Percentiles rank a stretch among this genome's conserved stretches.
Evolutionary conservation across 2,888 invertebrate species (phyloP).

Genomic region (Sinohyriopsis cumingii): DNA sequence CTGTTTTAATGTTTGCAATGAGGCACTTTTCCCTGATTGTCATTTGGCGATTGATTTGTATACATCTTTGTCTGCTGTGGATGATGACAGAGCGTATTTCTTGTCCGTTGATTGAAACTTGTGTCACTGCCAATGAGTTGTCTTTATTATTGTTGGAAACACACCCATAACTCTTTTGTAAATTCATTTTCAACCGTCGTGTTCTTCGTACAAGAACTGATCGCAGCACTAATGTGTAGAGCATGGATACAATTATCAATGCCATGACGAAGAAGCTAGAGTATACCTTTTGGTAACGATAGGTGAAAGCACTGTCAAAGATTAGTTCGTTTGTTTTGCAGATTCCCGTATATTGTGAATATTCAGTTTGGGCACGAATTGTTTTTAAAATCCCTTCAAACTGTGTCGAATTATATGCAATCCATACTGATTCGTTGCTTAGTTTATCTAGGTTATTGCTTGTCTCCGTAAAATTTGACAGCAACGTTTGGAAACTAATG

Average conservation of each 20-base stretch:
- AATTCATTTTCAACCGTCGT: slow-evolving; percentile 28
- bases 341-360: slow-evolving; percentile 24
- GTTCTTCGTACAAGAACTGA: slow-evolving; percentile 48
- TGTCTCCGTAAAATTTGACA: not conserved
- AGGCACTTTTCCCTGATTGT: slow-evolving; percentile 54
- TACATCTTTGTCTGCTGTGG: slow-evolving; percentile 15
- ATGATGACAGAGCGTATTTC: slow-evolving; percentile 23
- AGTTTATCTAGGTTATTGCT: too few species aligned
- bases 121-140: slow-evolving; percentile 10
- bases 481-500: not conserved
- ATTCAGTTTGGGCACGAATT: not conserved
- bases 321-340: slow-evolving; percentile 49
- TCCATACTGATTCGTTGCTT: too few species aligned
- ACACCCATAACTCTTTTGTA: slow-evolving; percentile 21
- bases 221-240: slow-evolving; percentile 63
- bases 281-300: slow-evolving; percentile 60
- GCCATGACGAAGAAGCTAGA: slow-evolving; percentile 62
- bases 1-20: slow-evolving; percentile 68
- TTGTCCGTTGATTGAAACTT: slow-evolving; percentile 25
- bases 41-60: slow-evolving; percentile 29
- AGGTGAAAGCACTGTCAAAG: slow-evolving; percentile 43
- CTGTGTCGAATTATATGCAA: too few species aligned
- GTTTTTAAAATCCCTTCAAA: too few species aligned
- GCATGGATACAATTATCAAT: slow-evolving; percentile 60
- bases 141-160: slow-evolving; percentile 24